Base-by-base conservation (phyloP, 1,140 invertebrate species). In the Zaprionus tsacasi region DNA sequence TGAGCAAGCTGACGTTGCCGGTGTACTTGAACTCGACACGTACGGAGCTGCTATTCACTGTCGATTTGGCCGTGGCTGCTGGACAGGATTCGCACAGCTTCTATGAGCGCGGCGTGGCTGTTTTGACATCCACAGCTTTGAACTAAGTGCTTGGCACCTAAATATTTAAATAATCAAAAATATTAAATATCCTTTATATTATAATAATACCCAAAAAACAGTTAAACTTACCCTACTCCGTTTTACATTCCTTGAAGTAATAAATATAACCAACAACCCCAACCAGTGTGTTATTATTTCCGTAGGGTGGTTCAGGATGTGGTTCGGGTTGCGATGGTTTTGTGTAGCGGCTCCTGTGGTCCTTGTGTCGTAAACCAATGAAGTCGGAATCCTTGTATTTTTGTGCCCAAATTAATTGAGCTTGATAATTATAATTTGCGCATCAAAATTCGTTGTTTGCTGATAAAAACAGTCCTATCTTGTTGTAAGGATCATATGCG, bases 21-120 rank as follows among this genome's bases (percentile, higher is more conserved):
- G 98, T 99, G 73, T 99, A 99, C 93, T 94, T 99, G 77, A 99
- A 99, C 93, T 97, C 98, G 33, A 99, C 98, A 3, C 95, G 99
- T 75, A 96, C 96, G 0, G 98, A 99, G 91, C 93, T 99, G 54
- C 93, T 99, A 60, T 99, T 99, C 93, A 99, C 98, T 0, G 96
- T 99, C 58, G 97, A 99, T 87, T 95, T 99, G 86, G 96, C 97
- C 79, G 96, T 98, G 38, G 97, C 97, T 36, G 94, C 96, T 66
- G 96, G 95, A 72, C 97, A 96, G 93, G 97, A 97, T 92, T 96
- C 96, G 73, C 97, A 97, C 92, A 97, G 96, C 92, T 98, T 99
- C 94, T 99, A 99, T 93, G 98, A 99, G 93, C 94, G 99, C 69
- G 99, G 99, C 69, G 99, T 99, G 1, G 99, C 99, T 35, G 95